Evolutionary conservation across 2,888 invertebrate species (phyloP), one percentile per base, ranked within the genome.

Genomic region (Cotesia congregata): DNA sequence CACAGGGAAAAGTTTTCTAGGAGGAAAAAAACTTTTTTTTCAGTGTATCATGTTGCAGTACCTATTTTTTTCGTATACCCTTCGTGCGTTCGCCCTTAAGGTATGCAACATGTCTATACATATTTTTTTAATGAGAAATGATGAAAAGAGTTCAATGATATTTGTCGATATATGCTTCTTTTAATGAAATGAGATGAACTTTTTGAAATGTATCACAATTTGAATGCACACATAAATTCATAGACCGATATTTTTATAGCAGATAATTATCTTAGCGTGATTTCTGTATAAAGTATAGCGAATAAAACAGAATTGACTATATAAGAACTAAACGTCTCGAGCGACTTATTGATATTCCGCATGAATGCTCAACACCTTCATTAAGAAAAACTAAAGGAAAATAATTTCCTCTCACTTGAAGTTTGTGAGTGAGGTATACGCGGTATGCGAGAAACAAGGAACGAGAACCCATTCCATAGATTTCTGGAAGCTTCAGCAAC

Each of bases 341-440:
- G 3, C 15, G 67, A 62, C 77, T 77, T 76, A 81, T 83, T 83
- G 81, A 81, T 80, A 84, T 83, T 82, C 82, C 79, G 17, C 69
- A 62, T 77, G 78, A 76, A 78, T 80, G 68, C 74, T 62, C 61
- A 80, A 72, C 79, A 78, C 69, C 80, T 78, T 74, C 79, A 77
- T 64, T 75, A 80, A 82, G 83, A 78, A 83, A 85, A 85, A 86
- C 82, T 83, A 50, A 84, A 86, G 83, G 80, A 86, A 86, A 86
- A 86, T 86, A 85, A 86, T 86, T 86, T 83, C 50, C 71, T 65
- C 65, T 50, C 71, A 17, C 65, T 50, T 38, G 65, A 75, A 64
- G 20, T 20, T 50, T 67, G 59, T 38, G 59, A 70, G 64, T 39
- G 62, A 15, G 50, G 30, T 59, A 17, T 73, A 67, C 17, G 67